Percentiles rank a stretch among this genome's conserved stretches.
Conservation (phyloP, 30 jellyfish, hydroid and myxozoan genomes). For the Phacellophora camtschatica region DNA sequence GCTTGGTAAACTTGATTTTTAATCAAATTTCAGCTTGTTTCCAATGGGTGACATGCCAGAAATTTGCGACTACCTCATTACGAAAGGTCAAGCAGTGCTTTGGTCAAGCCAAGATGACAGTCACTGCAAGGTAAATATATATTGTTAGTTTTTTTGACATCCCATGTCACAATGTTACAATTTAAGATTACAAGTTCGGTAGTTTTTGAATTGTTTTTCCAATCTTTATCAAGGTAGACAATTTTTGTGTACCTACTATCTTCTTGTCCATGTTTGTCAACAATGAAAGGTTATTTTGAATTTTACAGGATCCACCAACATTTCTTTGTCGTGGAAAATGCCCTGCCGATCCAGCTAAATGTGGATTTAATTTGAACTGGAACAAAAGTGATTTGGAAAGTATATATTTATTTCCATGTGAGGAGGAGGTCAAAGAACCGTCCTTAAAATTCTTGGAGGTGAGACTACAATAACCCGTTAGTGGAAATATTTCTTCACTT, state of each 20-base stretch:
- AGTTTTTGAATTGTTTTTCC: too few species aligned
- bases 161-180: too few species aligned
- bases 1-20: not conserved
- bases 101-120: constrained; percentile 91
- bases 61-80: constrained; percentile 52
- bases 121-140: constrained; percentile 91
- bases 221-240: too few species aligned
- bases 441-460: too few species aligned
- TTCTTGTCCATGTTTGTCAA: not conserved
- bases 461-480: not conserved
- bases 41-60: constrained; percentile 98
- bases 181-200: too few species aligned
- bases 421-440: not conserved
- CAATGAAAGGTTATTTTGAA: not conserved
- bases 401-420: constrained; percentile 41
- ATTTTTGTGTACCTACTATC: not conserved
- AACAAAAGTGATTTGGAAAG: constrained; percentile 59
- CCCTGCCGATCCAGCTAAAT: constrained; percentile 59
- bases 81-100: constrained; percentile 86
- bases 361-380: constrained; percentile 94
- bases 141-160: too few species aligned
- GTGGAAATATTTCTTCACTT: not conserved
- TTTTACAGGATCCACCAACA: constrained; percentile 90
- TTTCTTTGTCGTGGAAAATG: constrained; percentile 88
- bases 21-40: constrained; percentile 54